These are phyloP conservation scores for Avahi laniger DNA, from an alignment of 2,797 vertebrate genomes.

Conservation along the genomic window DNA sequence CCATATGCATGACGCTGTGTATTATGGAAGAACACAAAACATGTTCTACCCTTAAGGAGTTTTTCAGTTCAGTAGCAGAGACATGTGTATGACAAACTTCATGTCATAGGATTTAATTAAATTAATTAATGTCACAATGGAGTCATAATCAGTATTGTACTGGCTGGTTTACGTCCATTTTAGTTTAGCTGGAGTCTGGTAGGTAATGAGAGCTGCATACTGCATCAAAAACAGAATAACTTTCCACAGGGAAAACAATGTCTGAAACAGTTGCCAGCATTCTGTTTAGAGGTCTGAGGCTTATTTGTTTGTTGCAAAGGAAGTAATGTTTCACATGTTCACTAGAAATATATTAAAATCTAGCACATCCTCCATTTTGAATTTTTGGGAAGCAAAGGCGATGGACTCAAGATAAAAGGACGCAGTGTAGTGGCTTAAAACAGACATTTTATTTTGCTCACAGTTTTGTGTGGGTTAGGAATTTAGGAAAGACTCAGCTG, in stretches of 20 bases:
- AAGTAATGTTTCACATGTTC: neutral
- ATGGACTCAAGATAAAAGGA: neutral
- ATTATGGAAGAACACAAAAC: neutral
- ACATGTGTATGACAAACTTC: neutral
- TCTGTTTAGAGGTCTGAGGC: neutral
- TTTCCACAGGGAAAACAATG: neutral
- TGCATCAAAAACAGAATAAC: neutral
- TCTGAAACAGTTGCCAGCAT: neutral
- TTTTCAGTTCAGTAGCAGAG: neutral
- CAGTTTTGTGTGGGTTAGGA: neutral
- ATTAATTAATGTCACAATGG: neutral
- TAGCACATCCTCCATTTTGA: neutral
- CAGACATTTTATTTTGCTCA: neutral
- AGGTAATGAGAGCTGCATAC: neutral
- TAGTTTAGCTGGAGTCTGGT: slow-evolving; percentile 4
- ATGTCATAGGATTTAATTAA: neutral
- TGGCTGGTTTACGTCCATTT: neutral
- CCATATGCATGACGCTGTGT: neutral
- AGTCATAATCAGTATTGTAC: neutral
- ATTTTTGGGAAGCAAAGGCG: neutral
- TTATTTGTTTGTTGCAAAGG: neutral
- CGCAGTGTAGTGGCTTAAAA: neutral
- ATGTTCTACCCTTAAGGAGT: neutral
- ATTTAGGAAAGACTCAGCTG: neutral
- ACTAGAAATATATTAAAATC: neutral